These are phyloP conservation scores for Diacarnus erythraeanus DNA, from an alignment of 37 sponge, comb jelly and placozoan genomes.

Conservation along the genomic window DNA sequence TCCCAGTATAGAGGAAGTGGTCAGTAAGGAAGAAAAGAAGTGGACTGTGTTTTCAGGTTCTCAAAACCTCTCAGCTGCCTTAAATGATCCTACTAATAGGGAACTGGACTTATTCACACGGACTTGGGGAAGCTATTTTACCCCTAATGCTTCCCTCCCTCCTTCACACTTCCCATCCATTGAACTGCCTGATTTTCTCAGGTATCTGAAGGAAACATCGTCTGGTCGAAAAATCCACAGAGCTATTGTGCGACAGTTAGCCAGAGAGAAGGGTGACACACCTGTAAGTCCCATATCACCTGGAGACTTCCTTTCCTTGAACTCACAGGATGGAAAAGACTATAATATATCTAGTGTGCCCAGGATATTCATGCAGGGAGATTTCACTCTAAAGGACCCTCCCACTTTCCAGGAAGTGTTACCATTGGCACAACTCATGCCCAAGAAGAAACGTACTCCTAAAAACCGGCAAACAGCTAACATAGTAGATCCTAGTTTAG, in stretches of 20 bases:
- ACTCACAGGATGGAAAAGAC: constrained; percentile 48
- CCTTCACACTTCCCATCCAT: constrained; percentile 56
- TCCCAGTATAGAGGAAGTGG: neutral
- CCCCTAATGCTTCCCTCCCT: constrained; percentile 65
- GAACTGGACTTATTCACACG: constrained; percentile 89
- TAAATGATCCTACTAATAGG: constrained; percentile 80
- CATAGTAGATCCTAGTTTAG: neutral
- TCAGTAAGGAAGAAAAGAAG: neutral
- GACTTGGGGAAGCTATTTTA: constrained; percentile 91
- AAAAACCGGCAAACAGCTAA: neutral
- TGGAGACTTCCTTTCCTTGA: constrained; percentile 26
- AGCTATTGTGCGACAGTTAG: constrained; percentile 36
- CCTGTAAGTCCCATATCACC: constrained; percentile 1
- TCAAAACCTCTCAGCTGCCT: constrained; percentile 84
- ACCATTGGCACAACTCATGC: constrained; percentile 38
- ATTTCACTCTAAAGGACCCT: constrained; percentile 75
- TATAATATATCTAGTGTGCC: constrained; percentile 66
- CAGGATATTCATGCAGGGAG: constrained; percentile 65
- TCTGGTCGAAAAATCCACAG: constrained; percentile 57
- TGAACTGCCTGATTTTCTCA: constrained; percentile 52
- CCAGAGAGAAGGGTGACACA: neutral
- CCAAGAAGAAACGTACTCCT: neutral
- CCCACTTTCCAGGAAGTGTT: constrained; percentile 82
- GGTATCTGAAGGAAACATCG: constrained; percentile 67
- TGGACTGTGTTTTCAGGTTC: constrained; percentile 74